Evolutionary conservation across 2,888 invertebrate species (phyloP).

Genomic region (Cephus nigrinus): DNA sequence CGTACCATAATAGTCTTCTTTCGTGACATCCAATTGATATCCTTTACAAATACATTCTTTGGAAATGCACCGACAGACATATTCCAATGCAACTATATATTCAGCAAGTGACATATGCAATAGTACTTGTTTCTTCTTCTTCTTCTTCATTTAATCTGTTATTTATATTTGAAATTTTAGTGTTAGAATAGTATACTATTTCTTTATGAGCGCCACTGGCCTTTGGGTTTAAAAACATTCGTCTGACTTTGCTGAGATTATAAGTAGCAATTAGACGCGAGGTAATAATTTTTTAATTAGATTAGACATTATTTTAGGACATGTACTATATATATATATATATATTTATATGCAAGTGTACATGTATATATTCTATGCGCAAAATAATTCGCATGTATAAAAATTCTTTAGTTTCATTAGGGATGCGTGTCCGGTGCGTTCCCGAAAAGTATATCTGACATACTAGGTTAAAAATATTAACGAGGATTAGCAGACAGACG

Average conservation of each 20-base stretch:
- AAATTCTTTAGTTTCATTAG: not conserved
- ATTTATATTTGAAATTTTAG: not conserved
- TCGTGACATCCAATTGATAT: not conserved
- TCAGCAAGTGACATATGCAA: not conserved
- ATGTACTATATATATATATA: no score
- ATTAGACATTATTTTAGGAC: not conserved
- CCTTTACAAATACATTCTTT: not conserved
- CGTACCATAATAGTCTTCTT: not conserved
- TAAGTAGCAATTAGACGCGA: not conserved
- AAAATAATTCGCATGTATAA: not conserved
- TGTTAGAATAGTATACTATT: not conserved
- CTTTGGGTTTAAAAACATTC: not conserved
- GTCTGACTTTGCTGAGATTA: not conserved
- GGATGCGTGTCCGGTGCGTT: not conserved
- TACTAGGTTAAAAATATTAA: not conserved
- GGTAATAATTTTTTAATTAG: not conserved
- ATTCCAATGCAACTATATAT: not conserved
- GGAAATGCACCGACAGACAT: not conserved
- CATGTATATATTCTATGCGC: no score
- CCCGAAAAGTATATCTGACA: not conserved
- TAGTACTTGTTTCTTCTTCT: not conserved
- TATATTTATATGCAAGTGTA: not conserved
- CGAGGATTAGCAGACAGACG: not conserved
- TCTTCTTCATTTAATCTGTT: not conserved
- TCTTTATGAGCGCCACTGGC: not conserved